Evolutionary conservation across 2,888 invertebrate genomes (phyloP).

Genomic region (Andricus quercusramuli): DNA sequence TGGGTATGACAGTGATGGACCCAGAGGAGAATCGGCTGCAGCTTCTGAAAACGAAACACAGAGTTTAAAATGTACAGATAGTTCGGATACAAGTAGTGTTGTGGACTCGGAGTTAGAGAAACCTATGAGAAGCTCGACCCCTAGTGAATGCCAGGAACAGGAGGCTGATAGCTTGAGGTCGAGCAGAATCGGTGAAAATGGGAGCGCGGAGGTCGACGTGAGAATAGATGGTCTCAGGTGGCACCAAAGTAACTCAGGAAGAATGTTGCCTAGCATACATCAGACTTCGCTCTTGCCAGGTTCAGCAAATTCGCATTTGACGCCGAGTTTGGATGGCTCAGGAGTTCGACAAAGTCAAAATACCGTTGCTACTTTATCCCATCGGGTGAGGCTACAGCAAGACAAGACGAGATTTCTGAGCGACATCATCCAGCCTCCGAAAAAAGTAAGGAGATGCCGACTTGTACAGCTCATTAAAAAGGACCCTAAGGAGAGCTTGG

Average conservation of each 20-base stretch:
- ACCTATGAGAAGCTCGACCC: conserved; percentile 77
- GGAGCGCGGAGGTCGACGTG: conserved; percentile 55
- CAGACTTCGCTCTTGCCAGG: conserved; percentile 55
- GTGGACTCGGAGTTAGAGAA: conserved; percentile 80
- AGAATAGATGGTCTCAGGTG: conserved; percentile 71
- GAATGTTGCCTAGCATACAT: conserved; percentile 74
- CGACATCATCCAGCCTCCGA: conserved; percentile 72
- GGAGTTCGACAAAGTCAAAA: conserved; percentile 13
- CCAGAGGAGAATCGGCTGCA: conserved; percentile 71
- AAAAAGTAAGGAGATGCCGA: conserved; percentile 81
- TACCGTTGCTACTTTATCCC: conserved; percentile 59
- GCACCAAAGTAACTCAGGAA: conserved; percentile 73
- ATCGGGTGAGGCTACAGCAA: conserved; percentile 71
- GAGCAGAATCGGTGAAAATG: conserved; percentile 49
- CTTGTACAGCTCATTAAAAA: conserved; percentile 85
- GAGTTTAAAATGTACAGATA: conserved; percentile 70
- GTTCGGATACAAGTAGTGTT: conserved; percentile 74
- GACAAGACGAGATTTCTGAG: conserved; percentile 75
- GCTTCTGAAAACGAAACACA: conserved; percentile 71
- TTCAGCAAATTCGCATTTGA: conserved; percentile 45
- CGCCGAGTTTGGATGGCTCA: conserved; percentile 27
- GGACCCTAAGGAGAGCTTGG: conserved; percentile 85
- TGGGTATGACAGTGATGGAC: conserved; percentile 90
- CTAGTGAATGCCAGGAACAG: conserved; percentile 65
- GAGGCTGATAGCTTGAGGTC: conserved; percentile 55